Percentiles rank a stretch among this genome's conserved stretches.
Evolutionary conservation across 2,888 invertebrate species (phyloP).

Genomic region (Corythucha ciliata): DNA sequence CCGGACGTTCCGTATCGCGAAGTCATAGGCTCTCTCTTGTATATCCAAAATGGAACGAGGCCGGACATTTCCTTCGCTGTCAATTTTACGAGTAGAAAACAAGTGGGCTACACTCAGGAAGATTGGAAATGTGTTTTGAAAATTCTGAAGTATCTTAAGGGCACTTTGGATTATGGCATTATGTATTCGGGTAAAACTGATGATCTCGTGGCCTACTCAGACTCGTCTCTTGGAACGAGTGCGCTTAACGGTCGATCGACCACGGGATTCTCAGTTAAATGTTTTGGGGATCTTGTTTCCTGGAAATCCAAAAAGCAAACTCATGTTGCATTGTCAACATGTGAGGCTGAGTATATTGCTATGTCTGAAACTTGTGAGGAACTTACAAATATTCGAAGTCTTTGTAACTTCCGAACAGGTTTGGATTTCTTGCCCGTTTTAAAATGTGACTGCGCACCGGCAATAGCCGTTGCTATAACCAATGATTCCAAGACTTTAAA

Average conservation of each 20-base stretch:
- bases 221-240: slow-evolving; percentile 7
- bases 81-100: slow-evolving; percentile 3
- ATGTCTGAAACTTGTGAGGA: slow-evolving; percentile 13
- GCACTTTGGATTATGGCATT: background rate
- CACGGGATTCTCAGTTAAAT: background rate
- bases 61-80: slow-evolving; percentile 10
- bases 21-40: slow-evolving; percentile 5
- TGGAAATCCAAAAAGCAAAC: slow-evolving; percentile 8
- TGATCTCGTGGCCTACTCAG: background rate
- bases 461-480: slow-evolving; percentile 11
- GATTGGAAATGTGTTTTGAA: background rate
- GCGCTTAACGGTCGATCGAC: background rate
- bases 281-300: slow-evolving; percentile 3
- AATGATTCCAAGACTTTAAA: background rate
- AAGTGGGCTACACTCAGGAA: background rate
- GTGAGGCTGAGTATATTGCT: slow-evolving; percentile 10
- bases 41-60: slow-evolving; percentile 6
- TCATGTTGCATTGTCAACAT: slow-evolving; percentile 3
- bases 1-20: slow-evolving; percentile 8
- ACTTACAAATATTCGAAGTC: background rate
- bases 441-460: slow-evolving; percentile 10
- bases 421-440: background rate
- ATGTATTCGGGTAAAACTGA: background rate
- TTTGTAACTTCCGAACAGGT: slow-evolving; percentile 1
- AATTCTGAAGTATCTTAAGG: slow-evolving; percentile 6